Evolutionary conservation across 2,888 invertebrate genomes (phyloP).

Genomic region (Nemapogon koenigi): DNA sequence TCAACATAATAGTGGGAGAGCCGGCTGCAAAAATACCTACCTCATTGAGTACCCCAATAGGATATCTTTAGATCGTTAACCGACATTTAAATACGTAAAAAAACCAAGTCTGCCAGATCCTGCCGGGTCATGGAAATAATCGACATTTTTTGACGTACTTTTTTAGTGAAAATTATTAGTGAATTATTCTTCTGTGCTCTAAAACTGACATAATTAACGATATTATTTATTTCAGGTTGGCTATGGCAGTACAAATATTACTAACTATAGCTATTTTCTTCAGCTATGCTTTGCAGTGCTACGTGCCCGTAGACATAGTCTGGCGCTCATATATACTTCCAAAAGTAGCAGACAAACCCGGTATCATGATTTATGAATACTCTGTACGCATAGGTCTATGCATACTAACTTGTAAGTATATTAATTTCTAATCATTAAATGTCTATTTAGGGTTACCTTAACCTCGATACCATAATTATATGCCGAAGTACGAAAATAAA

Average conservation of each 20-base stretch:
- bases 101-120: no score
- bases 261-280: constrained; percentile 84
- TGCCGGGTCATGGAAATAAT: no score
- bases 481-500: no score
- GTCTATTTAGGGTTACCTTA: no score
- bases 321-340: constrained; percentile 78
- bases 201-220: not conserved
- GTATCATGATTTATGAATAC: constrained; percentile 71
- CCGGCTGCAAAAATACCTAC: no score
- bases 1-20: no score
- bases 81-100: no score
- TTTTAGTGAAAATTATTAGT: not conserved
- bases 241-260: constrained; percentile 72
- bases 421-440: not conserved
- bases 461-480: no score
- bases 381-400: constrained; percentile 76
- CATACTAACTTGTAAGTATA: constrained; percentile 83
- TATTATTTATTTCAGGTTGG: constrained; percentile 53
- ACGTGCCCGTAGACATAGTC: constrained; percentile 92
- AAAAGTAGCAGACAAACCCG: constrained; percentile 52
- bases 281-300: constrained; percentile 92
- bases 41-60: no score
- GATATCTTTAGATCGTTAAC: no score
- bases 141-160: not conserved
- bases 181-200: not conserved